A percentile compares a stretch with the other conserved stretches of the same genome.
Evolutionary conservation across 2,797 vertebrate genomes (phyloP).

Genomic region (Anabacerthia variegaticeps): DNA sequence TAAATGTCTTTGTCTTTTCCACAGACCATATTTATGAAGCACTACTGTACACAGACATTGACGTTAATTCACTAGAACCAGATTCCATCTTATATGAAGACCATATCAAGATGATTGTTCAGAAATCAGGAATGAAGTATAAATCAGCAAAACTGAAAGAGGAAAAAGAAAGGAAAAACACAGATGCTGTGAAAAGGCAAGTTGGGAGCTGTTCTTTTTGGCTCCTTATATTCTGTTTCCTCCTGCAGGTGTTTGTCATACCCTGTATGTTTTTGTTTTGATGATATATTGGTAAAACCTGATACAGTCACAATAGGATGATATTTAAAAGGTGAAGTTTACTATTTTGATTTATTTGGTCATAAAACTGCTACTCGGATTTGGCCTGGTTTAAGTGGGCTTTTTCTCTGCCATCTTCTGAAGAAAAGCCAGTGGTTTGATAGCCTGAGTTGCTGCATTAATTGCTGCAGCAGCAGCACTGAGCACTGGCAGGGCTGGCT

Average conservation of each 20-base stretch:
- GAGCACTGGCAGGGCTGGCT: background rate
- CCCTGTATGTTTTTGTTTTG: background rate
- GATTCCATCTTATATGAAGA: constrained; percentile 80
- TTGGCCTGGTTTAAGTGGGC: background rate
- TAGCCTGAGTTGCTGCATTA: background rate
- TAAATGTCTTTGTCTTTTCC: background rate
- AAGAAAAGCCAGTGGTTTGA: background rate
- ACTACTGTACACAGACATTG: constrained; percentile 81
- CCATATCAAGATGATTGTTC: constrained; percentile 87
- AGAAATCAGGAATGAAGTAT: constrained; percentile 89
- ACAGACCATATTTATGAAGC: constrained; percentile 87
- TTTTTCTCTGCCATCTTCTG: background rate
- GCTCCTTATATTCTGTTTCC: background rate
- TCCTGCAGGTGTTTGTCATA: background rate
- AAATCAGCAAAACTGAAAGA: constrained; percentile 82
- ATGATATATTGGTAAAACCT: background rate
- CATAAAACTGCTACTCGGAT: background rate
- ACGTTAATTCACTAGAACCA: constrained; percentile 80
- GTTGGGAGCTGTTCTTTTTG: background rate
- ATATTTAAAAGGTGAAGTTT: background rate
- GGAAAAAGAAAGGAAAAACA: constrained; percentile 79
- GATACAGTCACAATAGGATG: background rate
- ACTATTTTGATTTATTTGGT: background rate
- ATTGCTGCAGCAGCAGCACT: background rate
- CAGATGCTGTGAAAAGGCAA: constrained; percentile 85